phyloP scores from a whole-genome alignment of 2,797 vertebrate genomes.

The Sciurus carolinensis region DNA sequence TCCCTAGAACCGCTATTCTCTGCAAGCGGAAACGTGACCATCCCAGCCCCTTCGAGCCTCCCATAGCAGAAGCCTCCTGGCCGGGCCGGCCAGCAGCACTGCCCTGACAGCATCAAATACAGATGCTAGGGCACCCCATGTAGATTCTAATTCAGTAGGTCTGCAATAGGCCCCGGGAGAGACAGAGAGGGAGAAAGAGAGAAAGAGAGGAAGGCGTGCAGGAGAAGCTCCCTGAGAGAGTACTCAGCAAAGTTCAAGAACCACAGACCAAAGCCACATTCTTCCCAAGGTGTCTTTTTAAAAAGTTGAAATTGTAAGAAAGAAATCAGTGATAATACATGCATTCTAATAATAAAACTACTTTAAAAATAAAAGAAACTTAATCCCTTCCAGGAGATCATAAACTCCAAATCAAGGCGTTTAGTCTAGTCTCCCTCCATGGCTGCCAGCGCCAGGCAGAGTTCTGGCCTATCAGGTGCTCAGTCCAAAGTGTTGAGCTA shows the following conservation, averaged over 20 bases:
- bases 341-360: constrained; percentile 5
- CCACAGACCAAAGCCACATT: background rate
- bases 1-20: background rate
- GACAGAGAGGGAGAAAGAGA: too few relatives aligned
- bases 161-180: background rate
- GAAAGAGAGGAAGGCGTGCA: too few relatives aligned
- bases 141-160: background rate
- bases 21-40: background rate
- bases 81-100: background rate
- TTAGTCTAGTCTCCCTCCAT: rapidly evolving
- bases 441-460: rapidly evolving
- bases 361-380: constrained; percentile 43
- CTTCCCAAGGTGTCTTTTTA: background rate
- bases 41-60: background rate
- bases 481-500: background rate
- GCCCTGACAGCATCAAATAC: background rate
- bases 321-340: background rate
- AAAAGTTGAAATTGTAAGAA: background rate
- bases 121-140: background rate
- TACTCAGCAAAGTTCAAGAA: background rate
- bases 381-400: background rate
- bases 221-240: background rate
- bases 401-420: background rate
- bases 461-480: rapidly evolving
- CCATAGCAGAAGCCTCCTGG: background rate